Evolutionary conservation across 2,888 invertebrate species (phyloP), one percentile per base, ranked within the genome.

Genomic region (Blera fallax): DNA sequence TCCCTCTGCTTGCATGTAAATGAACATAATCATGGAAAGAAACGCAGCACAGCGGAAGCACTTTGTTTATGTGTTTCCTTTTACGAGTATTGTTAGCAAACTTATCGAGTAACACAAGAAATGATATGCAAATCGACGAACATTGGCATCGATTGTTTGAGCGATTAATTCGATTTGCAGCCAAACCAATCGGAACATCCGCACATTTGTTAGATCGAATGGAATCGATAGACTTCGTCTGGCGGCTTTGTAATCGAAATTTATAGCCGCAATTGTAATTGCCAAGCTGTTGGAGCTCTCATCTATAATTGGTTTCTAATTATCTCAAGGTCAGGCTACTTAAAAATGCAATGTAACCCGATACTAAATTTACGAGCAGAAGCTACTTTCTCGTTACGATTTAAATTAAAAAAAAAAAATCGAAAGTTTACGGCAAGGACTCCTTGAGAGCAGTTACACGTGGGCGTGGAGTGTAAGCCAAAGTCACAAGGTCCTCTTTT

Each of bases 111-210:
- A 40, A 29, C 27, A 43, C 27, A 43, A 16, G 27, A 62, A 45
- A 16, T 58, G 21, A 21, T 18, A 69, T 56, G 54, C 29, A 43
- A 43, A 70, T 70, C 29, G 6, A 21, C 32, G 7, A 2, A 29
- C 54, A 43, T 18, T 43, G 43, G 6, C 27, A 43, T 29, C 40
- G 77, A 77, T 62, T 81, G 52, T 58, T 48, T 56, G 43, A 48
- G 48, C 76, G 37, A 76, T 78, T 78, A 78, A 83, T 78, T 78
- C 37, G 78, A 72, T 65, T 40, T 74, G 27, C 43, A 52, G 77
- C 58, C 29, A 74, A 64, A 56, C 34, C 58, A 74, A 60, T 74
- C 60, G 79, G 11, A 29, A 56, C 64, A 65, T 72, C 78, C 78
- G 54, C 78, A 78, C 40, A 78, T 65, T 72, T 43, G 64, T 74